Base-by-base conservation (phyloP, 2,888 invertebrate genomes). In the Parapristionchus giblindavisi region DNA sequence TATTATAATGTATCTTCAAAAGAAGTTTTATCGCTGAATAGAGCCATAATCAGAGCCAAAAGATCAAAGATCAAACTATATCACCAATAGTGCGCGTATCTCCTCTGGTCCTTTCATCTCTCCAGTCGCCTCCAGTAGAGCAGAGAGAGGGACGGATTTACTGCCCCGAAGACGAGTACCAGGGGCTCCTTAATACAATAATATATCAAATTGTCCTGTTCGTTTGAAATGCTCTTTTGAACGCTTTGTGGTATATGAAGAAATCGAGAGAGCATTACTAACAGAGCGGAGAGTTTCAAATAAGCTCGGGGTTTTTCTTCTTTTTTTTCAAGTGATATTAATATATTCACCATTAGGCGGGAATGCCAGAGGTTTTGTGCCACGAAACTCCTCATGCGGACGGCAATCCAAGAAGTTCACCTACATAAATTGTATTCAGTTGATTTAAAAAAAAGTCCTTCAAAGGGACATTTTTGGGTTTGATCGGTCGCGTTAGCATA, bases 331-430 rank as follows among this genome's bases (percentile, higher is more conserved):
- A n/a, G n/a, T n/a, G n/a, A n/a, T n/a, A n/a, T n/a, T n/a, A n/a
- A n/a, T n/a, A n/a, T n/a, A n/a, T n/a, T n/a, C 14, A 68, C 68
- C 68, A 24, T 70, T 51, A 38, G 51, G 54, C 21, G 70, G 70
- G 54, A 70, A 70, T 1, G 70, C 70, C 27, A 70, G 70, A 5
- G 70, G 70, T 21, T 51, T 54, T 21, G 24, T 54, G 24, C 70
- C 70, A n/a, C 21, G n/a, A 58, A 58, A 71, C 32, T 58, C 56
- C 29, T 29, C 43, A 4, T 36, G 14, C 36, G 58, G 40, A 27
- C 71, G 56, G 14, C 56, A 56, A 32, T 58, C 71, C 32, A 71
- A 32, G 27, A 40, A 40, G 52, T 71, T 71, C n/a, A 71, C 58
- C 58, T 71, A 14, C 3, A 27, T 21, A 40, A 17, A 6, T 27